Evolutionary conservation across 2,797 vertebrate genomes (phyloP).

Genomic region (Chromobotia macracanthus): DNA sequence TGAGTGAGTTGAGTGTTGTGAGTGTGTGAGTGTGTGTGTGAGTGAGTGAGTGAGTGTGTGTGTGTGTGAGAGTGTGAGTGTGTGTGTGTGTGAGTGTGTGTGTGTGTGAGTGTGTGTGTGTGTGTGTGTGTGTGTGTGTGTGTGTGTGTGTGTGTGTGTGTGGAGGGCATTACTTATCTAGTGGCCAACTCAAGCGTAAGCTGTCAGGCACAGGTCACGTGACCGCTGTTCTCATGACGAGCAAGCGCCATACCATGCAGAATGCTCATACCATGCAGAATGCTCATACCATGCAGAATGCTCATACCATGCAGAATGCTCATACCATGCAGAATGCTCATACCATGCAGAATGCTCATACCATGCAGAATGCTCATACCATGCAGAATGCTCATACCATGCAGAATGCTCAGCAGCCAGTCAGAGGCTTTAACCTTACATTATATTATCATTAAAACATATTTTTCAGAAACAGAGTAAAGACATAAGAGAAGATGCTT

Average conservation of each 20-base stretch:
- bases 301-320: constrained; percentile 55
- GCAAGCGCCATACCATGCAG: constrained; percentile 57
- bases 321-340: constrained; percentile 56
- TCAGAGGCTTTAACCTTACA: constrained; percentile 23
- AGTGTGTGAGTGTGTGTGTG: constrained; percentile 19
- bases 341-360: constrained; percentile 56
- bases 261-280: constrained; percentile 56
- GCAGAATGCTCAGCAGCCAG: constrained; percentile 50
- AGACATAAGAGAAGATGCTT: no score
- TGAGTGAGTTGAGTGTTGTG: no score
- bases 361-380: constrained; percentile 56
- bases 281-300: constrained; percentile 56
- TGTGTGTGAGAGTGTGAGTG: constrained; percentile 16
- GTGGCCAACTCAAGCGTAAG: constrained; percentile 56
- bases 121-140: constrained; percentile 26
- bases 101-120: constrained; percentile 26
- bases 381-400: constrained; percentile 56
- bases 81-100: constrained; percentile 29
- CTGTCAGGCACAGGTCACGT: constrained; percentile 61
- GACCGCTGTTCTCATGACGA: constrained; percentile 62
- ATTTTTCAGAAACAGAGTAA: no score
- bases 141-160: constrained; percentile 33
- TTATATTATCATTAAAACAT: no score
- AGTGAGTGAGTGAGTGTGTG: constrained; percentile 30
- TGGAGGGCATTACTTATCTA: constrained; percentile 56